phyloP scores from a whole-genome alignment of 2,888 invertebrate genomes.

The Halictus ligatus region DNA sequence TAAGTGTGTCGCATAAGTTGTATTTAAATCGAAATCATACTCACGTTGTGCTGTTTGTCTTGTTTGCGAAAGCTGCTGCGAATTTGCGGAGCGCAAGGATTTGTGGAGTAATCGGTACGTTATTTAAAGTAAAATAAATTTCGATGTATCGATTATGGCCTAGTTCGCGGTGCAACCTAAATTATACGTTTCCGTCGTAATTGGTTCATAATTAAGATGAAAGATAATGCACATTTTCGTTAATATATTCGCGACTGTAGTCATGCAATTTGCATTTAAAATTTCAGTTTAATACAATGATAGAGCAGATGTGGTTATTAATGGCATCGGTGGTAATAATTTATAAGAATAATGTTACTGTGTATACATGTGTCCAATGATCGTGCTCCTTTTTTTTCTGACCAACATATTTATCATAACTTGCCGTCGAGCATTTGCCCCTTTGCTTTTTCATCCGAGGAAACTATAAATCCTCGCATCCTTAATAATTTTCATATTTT shows the following conservation, averaged over 20 bases:
- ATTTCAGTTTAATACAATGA: slow-evolving; percentile 1
- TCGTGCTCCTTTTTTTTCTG: background rate
- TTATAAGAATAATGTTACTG: slow-evolving; percentile 4
- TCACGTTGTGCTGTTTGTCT: background rate
- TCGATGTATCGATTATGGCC: slow-evolving; percentile 7
- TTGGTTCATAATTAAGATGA: slow-evolving; percentile 22
- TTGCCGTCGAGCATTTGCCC: background rate
- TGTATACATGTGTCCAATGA: background rate
- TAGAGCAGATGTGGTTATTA: background rate
- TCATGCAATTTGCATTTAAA: slow-evolving; percentile 15
- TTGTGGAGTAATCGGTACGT: slow-evolving; percentile 5
- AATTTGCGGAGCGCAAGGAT: slow-evolving; percentile 3
- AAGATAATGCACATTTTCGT: background rate
- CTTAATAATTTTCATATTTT: slow-evolving; percentile 11
- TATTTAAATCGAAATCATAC: background rate
- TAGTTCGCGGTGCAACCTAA: slow-evolving; percentile 13
- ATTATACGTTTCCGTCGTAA: slow-evolving; percentile 5
- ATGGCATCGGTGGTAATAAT: background rate
- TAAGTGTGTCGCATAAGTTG: background rate
- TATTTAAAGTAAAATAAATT: slow-evolving; percentile 26
- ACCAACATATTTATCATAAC: background rate
- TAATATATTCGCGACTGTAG: background rate
- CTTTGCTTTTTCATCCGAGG: background rate
- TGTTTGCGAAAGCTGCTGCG: background rate
- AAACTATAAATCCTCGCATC: background rate